These are phyloP conservation scores for Poecilia wingei DNA, from an alignment of 2,797 vertebrate species.

Conservation along the genomic window DNA sequence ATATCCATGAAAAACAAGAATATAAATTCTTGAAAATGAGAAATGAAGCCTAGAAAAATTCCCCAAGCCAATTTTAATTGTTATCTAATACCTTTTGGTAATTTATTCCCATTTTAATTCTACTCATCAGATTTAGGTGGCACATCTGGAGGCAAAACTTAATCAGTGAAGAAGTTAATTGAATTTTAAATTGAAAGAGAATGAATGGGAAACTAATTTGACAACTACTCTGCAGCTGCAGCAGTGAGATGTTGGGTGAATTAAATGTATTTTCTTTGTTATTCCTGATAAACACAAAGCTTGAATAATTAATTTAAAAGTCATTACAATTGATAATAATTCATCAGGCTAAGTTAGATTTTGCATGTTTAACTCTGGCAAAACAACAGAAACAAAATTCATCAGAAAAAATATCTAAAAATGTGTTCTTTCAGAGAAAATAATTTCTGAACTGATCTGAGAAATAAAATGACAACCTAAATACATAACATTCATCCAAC, in stretches of 20 bases:
- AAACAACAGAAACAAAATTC: background rate
- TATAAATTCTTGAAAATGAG: background rate
- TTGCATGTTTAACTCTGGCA: background rate
- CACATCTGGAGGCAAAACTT: background rate
- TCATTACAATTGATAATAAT: background rate
- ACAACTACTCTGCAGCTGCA: background rate
- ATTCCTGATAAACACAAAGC: background rate
- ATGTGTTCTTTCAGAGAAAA: background rate
- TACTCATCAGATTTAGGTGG: background rate
- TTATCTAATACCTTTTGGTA: background rate
- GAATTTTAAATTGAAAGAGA: background rate
- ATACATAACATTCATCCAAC: background rate
- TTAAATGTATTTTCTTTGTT: background rate
- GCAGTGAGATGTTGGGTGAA: background rate
- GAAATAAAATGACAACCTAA: background rate
- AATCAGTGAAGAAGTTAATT: conserved; percentile 6
- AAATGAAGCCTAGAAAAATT: background rate
- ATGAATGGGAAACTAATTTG: conserved; percentile 3
- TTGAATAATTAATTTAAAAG: background rate
- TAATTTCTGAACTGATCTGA: background rate
- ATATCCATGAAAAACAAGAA: background rate
- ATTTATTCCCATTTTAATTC: conserved; percentile 3
- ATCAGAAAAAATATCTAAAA: background rate
- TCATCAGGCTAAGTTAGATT: background rate
- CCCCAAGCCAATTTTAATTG: background rate